These are phyloP conservation scores for Pogona vitticeps DNA, from an alignment of 2,113 vertebrate species.

Conservation along the genomic window DNA sequence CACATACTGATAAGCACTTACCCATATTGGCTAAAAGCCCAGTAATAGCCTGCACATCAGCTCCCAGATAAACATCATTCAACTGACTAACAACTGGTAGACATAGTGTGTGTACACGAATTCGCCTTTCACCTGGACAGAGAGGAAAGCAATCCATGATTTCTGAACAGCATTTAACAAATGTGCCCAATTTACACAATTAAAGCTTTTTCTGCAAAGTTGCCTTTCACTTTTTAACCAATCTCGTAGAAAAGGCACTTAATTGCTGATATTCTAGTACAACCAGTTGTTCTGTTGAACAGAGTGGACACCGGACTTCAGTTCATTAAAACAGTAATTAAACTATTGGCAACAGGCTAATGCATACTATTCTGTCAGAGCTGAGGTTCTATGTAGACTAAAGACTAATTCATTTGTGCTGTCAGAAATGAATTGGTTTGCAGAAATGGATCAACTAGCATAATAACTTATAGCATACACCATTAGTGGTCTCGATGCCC, in stretches of 20 bases:
- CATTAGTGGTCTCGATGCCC: fast-evolving
- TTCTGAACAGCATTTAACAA: neutral
- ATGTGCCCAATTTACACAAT: neutral
- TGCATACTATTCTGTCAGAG: neutral
- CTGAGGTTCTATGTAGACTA: neutral
- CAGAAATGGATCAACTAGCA: neutral
- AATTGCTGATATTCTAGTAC: neutral
- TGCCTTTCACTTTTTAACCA: neutral
- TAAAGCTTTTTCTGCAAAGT: neutral
- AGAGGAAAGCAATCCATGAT: neutral
- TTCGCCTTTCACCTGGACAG: conserved; percentile 89
- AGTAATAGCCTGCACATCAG: conserved; percentile 92
- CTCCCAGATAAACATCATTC: conserved; percentile 92
- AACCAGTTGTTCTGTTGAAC: neutral
- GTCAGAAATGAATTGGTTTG: neutral
- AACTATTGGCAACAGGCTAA: neutral
- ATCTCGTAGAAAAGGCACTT: neutral
- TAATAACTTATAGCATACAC: neutral
- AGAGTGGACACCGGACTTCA: neutral
- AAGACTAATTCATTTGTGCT: neutral
- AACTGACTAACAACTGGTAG: conserved; percentile 92
- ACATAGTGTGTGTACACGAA: conserved; percentile 96
- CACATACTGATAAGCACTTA: conserved; percentile 64
- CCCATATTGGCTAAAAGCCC: conserved; percentile 97
- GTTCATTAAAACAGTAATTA: neutral